Evolutionary conservation across 2,113 vertebrate species (phyloP).

Genomic region (Pithys albifrons): DNA sequence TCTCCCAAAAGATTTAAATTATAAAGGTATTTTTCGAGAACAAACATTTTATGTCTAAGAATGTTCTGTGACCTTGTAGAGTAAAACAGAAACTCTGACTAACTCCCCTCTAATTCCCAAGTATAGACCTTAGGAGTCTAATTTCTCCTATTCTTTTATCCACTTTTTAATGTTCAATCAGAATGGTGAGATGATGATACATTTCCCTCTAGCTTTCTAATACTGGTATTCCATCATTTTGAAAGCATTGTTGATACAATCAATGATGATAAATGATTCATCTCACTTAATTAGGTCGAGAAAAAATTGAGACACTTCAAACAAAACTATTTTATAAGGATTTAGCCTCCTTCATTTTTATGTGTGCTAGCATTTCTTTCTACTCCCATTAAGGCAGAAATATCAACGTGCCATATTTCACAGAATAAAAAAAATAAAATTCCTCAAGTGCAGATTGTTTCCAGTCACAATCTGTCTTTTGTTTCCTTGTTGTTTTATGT

Average conservation of each 20-base stretch:
- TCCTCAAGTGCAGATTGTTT: background rate
- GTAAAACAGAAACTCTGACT: background rate
- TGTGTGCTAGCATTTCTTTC: background rate
- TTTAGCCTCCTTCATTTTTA: background rate
- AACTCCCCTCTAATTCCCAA: background rate
- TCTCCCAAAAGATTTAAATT: background rate
- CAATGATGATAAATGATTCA: slow-evolving; percentile 65
- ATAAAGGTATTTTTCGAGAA: background rate
- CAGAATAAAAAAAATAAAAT: background rate
- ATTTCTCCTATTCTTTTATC: background rate
- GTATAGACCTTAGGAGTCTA: background rate
- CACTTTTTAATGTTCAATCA: background rate
- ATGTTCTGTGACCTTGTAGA: background rate
- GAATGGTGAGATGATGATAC: slow-evolving; percentile 35
- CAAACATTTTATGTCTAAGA: background rate
- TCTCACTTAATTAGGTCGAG: slow-evolving; percentile 36
- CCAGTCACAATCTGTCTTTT: background rate
- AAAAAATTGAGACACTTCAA: slow-evolving; percentile 21
- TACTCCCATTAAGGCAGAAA: background rate
- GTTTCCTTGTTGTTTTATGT: background rate
- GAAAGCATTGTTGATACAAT: slow-evolving; percentile 55
- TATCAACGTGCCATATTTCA: background rate
- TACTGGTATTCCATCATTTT: slow-evolving; percentile 56
- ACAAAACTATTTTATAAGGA: background rate
- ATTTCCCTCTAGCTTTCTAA: slow-evolving; percentile 21